These are phyloP conservation scores for Microcebus lehilahytsara DNA, from an alignment of 2,113 vertebrate species.

Conservation along the genomic window DNA sequence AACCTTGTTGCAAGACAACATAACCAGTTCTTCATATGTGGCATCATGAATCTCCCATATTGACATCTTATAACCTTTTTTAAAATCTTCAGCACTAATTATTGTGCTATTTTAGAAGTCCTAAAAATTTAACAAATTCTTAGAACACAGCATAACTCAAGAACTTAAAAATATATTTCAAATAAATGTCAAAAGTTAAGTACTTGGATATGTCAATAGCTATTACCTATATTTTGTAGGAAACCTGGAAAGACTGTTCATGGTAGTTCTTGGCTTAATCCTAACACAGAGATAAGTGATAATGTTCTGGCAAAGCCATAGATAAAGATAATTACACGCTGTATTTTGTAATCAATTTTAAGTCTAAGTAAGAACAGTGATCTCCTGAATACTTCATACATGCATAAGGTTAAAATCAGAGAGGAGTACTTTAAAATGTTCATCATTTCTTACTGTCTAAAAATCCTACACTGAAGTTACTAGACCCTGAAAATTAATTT, in stretches of 20 bases:
- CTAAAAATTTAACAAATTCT: not conserved
- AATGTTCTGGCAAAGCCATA: not conserved
- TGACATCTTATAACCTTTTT: conserved; percentile 66
- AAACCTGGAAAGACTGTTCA: not conserved
- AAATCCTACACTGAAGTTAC: conserved; percentile 66
- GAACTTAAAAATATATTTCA: conserved; percentile 36
- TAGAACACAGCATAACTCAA: not conserved
- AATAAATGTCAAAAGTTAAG: not conserved
- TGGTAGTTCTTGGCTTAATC: conserved; percentile 11
- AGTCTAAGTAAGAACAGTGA: not conserved
- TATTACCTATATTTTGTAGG: not conserved
- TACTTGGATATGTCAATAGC: conserved; percentile 3
- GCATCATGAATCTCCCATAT: conserved; percentile 73
- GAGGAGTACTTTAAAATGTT: not conserved
- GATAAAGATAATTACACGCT: not conserved
- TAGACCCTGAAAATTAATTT: conserved; percentile 83
- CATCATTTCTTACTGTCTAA: conserved; percentile 60
- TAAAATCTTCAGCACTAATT: conserved; percentile 37
- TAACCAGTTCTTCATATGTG: conserved; percentile 75
- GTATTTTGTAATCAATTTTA: not conserved
- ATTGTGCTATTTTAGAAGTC: not conserved
- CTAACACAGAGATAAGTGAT: not conserved
- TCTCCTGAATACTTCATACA: not conserved
- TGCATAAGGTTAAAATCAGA: conserved; percentile 55
- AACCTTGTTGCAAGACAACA: conserved; percentile 62